Base-by-base conservation (phyloP, 2,797 vertebrate genomes). In the Lepus townsendii region DNA sequence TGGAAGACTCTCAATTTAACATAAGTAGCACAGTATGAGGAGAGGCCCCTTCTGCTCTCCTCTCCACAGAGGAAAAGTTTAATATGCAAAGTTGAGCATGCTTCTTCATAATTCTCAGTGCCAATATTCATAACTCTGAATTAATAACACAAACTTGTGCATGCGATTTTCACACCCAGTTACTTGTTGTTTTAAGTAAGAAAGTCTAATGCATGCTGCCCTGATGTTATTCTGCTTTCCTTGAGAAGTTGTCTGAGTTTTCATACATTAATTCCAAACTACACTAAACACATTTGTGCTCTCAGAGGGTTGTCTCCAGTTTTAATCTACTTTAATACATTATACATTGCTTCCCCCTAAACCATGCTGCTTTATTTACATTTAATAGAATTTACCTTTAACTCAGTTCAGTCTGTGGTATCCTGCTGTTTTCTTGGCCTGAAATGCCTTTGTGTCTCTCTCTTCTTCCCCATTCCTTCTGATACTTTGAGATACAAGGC, bases 331-430 rank as follows among this genome's bases (percentile, higher is more conserved):
- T 93, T 85, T 85, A 88, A 79, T 60, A 24, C 30, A 93, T 66
- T 96, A 35, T 77, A 26, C 60, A 92, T 84, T 73, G 60, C 69
- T 94, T 84, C 38, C 38, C 85, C 82, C 83, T 84, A 94, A 69
- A 27, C 83, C 71, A 38, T 77, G 62, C 84, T 80, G 62, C 38
- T 92, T 97, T 91, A 84, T 88, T 96, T 95, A 87, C 78, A 83
- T 89, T 94, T 96, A 91, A 93, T 77, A 88, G 47, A 85, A 30
- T 83, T 94, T 91, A 68, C 35, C 72, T 94, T 96, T 94, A 96
- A 86, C 13, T 88, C 78, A 76, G 5, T 87, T 65, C 14, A 42
- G 16, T 63, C 42, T 80, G 0, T 78, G 26, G 66, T n/a, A 63
- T 26, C 65, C 20, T 35, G 38, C 69, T 87, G 6, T 75, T 90